Percentiles rank a stretch among this genome's conserved stretches.
Conservation (phyloP, 2,113 vertebrate genomes). For the Colius striatus region DNA sequence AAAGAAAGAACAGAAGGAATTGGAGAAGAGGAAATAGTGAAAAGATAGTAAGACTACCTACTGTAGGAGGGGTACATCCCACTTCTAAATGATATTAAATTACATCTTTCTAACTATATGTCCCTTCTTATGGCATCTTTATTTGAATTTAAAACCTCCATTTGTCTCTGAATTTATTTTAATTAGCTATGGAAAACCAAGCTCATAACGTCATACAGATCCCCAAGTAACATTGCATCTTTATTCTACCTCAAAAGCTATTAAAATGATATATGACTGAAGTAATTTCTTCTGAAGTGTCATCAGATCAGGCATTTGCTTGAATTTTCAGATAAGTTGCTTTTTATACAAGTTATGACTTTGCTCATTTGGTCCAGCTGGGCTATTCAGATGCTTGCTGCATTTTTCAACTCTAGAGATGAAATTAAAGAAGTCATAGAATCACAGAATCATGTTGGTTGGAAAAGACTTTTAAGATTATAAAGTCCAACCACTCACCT, state of each 20-base stretch:
- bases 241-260: neutral
- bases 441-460: too few species aligned
- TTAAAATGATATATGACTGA: neutral
- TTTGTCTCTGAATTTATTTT: conserved; percentile 37
- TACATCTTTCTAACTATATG: neutral
- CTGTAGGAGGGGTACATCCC: neutral
- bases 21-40: neutral
- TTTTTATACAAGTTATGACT: neutral
- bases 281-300: conserved; percentile 28
- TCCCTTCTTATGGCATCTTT: neutral
- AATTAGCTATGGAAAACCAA: neutral
- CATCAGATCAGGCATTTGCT: neutral
- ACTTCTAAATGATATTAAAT: neutral
- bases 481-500: too few species aligned
- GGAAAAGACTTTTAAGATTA: too few species aligned
- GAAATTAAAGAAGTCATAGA: neutral
- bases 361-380: neutral
- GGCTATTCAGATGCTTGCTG: neutral
- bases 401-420: neutral
- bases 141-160: neutral
- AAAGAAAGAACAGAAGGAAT: neutral
- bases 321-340: neutral
- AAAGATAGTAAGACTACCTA: neutral
- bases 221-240: neutral
- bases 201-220: neutral